These are phyloP conservation scores for Lepus townsendii DNA, from an alignment of 2,797 vertebrate genomes.

Conservation along the genomic window DNA sequence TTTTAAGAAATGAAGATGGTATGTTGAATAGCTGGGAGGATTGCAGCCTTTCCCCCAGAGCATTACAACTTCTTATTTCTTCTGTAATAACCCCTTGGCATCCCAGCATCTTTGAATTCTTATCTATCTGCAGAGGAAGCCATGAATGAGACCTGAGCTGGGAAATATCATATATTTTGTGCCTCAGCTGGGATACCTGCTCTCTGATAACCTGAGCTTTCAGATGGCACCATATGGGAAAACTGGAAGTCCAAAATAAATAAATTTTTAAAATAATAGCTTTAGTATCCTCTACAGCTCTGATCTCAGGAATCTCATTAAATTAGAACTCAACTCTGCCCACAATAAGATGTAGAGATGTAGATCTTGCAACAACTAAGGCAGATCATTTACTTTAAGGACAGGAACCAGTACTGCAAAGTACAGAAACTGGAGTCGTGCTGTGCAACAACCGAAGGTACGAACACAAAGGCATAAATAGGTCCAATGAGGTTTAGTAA, in stretches of 20 bases:
- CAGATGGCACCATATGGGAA: neutral
- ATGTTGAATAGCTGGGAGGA: neutral
- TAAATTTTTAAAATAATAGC: neutral
- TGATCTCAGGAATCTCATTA: neutral
- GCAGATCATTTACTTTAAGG: neutral
- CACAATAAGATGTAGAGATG: neutral
- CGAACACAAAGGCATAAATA: conserved; percentile 28
- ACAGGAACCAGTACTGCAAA: neutral
- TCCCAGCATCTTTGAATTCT: neutral
- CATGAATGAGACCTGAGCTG: neutral
- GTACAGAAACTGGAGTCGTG: neutral
- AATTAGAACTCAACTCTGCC: conserved; percentile 12
- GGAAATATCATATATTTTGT: neutral
- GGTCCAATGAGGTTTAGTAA: neutral
- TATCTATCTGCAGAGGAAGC: neutral
- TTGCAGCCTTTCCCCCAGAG: neutral
- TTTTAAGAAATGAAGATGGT: neutral
- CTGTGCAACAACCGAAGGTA: neutral
- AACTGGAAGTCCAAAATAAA: neutral
- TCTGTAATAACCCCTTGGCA: neutral
- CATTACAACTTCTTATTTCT: neutral
- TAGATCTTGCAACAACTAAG: neutral
- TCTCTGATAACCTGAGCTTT: neutral
- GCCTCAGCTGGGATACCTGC: neutral
- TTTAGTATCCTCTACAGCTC: neutral